Conservation (phyloP, 2,797 vertebrate genomes). For the Schizopygopsis malacanthus region DNA sequence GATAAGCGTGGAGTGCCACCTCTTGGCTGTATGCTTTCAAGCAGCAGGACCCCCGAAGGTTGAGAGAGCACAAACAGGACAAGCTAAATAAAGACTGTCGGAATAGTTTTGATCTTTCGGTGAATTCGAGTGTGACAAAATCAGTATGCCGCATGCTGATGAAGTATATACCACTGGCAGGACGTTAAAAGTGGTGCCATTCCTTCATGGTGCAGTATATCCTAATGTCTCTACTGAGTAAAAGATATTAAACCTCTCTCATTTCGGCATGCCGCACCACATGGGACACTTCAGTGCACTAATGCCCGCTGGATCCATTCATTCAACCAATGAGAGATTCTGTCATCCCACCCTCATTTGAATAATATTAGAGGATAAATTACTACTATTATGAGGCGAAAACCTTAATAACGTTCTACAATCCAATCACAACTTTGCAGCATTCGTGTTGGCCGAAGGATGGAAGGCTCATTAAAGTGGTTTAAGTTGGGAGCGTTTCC, state of each 20-base stretch:
- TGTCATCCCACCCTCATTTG: slow-evolving; percentile 74
- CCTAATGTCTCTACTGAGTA: slow-evolving; percentile 41
- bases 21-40: slow-evolving; percentile 66
- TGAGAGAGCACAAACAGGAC: slow-evolving; percentile 30
- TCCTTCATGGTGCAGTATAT: slow-evolving; percentile 40
- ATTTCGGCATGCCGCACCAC: slow-evolving; percentile 68
- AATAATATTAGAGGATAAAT: slow-evolving; percentile 78
- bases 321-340: slow-evolving; percentile 62
- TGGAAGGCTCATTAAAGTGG: slow-evolving; percentile 65
- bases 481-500: slow-evolving; percentile 65
- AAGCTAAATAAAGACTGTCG: slow-evolving; percentile 38
- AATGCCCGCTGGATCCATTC: slow-evolving; percentile 67
- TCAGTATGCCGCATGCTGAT: slow-evolving; percentile 34
- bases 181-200: slow-evolving; percentile 33
- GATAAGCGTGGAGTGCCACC: slow-evolving; percentile 75
- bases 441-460: slow-evolving; percentile 60
- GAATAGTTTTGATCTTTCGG: slow-evolving; percentile 18
- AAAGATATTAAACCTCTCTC: slow-evolving; percentile 53
- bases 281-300: slow-evolving; percentile 70
- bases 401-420: slow-evolving; percentile 68
- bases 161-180: slow-evolving; percentile 20
- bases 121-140: slow-evolving; percentile 33
- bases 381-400: slow-evolving; percentile 70
- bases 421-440: slow-evolving; percentile 76
- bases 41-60: slow-evolving; percentile 42